Base-by-base conservation (phyloP, 2,113 vertebrate species). In the Colistium nudipinnis region DNA sequence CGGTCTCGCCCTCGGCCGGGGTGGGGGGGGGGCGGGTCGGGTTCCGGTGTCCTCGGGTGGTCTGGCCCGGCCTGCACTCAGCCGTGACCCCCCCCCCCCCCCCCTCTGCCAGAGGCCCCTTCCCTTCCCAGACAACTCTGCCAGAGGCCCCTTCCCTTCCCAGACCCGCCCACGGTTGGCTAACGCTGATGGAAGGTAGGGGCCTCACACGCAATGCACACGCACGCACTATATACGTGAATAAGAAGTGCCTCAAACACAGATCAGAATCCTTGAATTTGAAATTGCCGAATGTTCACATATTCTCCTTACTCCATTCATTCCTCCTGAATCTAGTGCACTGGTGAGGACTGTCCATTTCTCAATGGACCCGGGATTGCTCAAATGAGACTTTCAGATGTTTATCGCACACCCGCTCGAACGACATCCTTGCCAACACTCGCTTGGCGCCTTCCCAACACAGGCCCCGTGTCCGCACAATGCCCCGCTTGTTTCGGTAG, bases 11-110 rank as follows among this genome's bases (percentile, higher is more conserved):
- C 62, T 78, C 78, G 0, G n/a, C 62, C 64, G 74, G 80, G 33
- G 74, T n/a, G n/a, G n/a, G n/a, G n/a, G n/a, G n/a, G n/a, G n/a
- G n/a, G n/a, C n/a, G n/a, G n/a, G n/a, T n/a, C n/a, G n/a, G n/a
- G n/a, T n/a, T n/a, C n/a, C 9, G 31, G 64, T 11, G 64, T 76
- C 84, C 81, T 73, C 79, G 63, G 66, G 88, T 87, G 88, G 86
- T 82, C 83, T 45, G 78, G 74, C 78, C 78, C 76, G 72, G 76
- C 61, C 74, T 76, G 76, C 90, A 82, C 44, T 88, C 83, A 89
- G 75, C 85, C 87, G 76, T 89, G 84, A 92, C 81, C 83, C 65
- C 84, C 66, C 76, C 63, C 60, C 41, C 51, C 47, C 61, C 28
- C 63, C 25, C 54, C 49, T 62, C 68, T 63, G 71, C 84, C 82